Evolutionary conservation across 1,140 invertebrate species (phyloP).

Genomic region (Drosophila subobscura): DNA sequence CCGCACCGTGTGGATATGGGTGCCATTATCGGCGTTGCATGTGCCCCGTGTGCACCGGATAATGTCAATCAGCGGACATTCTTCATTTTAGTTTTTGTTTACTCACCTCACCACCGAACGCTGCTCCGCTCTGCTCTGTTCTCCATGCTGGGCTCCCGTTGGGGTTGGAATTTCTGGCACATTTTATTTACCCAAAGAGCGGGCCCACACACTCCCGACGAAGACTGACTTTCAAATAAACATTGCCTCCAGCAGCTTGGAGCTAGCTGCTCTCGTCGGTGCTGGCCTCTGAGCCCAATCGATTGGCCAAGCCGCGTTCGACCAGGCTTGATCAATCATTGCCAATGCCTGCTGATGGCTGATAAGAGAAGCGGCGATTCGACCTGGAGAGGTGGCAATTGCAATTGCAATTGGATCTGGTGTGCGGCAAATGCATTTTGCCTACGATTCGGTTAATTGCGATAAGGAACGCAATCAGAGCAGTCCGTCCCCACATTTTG

Average conservation of each 20-base stretch:
- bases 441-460: constrained; percentile 21
- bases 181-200: constrained; percentile 54
- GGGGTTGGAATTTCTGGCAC: constrained; percentile 55
- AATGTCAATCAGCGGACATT: constrained; percentile 80
- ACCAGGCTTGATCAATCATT: constrained; percentile 22
- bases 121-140: background rate
- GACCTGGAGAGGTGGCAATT: constrained; percentile 10
- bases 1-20: background rate
- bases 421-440: constrained; percentile 20
- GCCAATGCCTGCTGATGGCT: constrained; percentile 1
- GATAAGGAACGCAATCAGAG: constrained; percentile 30
- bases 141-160: constrained; percentile 39
- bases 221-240: constrained; percentile 69
- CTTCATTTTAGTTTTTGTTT: constrained; percentile 80
- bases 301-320: constrained; percentile 41
- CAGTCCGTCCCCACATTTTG: too few relatives aligned
- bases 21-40: constrained; percentile 13
- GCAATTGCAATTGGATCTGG: constrained; percentile 30
- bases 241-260: constrained; percentile 9
- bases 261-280: background rate
- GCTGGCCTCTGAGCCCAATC: constrained; percentile 21
- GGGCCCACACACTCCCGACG: constrained; percentile 28
- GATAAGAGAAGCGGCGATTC: too few relatives aligned
- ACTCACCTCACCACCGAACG: constrained; percentile 56
- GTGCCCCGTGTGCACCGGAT: constrained; percentile 53